Evolutionary conservation across 1,140 invertebrate species (phyloP).

Genomic region (Tetraneura akinire): DNA sequence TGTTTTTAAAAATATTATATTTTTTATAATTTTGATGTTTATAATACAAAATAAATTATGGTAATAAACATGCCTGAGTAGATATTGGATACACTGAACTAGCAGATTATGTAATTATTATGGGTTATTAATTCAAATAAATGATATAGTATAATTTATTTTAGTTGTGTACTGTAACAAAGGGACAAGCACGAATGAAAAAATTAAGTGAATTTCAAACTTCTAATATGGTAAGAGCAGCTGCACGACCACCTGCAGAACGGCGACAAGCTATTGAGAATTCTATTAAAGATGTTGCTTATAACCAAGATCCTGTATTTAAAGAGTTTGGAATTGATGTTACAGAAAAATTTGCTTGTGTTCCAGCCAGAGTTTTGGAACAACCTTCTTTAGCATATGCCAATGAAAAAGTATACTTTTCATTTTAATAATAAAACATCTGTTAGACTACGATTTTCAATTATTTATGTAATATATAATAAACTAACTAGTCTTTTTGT

Average conservation of each 20-base stretch:
- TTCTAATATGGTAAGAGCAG: slow-evolving; percentile 65
- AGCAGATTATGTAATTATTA: too few species aligned
- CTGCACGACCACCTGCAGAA: slow-evolving; percentile 65
- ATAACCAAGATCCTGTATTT: slow-evolving; percentile 61
- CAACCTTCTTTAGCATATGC: slow-evolving; percentile 63
- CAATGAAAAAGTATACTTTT: neutral
- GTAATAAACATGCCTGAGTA: too few species aligned
- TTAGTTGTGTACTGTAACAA: slow-evolving; percentile 44
- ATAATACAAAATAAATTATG: too few species aligned
- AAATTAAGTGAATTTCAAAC: slow-evolving; percentile 67
- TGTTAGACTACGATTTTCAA: neutral
- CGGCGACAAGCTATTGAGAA: slow-evolving; percentile 68
- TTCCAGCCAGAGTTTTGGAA: slow-evolving; percentile 63
- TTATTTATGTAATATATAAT: too few species aligned
- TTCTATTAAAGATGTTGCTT: slow-evolving; percentile 59
- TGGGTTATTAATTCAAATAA: too few species aligned
- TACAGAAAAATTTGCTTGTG: slow-evolving; percentile 61
- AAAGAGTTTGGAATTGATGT: slow-evolving; percentile 67
- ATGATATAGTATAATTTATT: too few species aligned
- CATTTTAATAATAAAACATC: neutral
- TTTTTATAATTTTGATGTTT: too few species aligned
- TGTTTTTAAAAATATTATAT: too few species aligned
- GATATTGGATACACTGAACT: too few species aligned
- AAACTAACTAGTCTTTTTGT: too few species aligned
- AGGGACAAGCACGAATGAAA: slow-evolving; percentile 64